Base-by-base conservation (phyloP, 2,113 vertebrate genomes). In the Herpetotheres cachinnans region DNA sequence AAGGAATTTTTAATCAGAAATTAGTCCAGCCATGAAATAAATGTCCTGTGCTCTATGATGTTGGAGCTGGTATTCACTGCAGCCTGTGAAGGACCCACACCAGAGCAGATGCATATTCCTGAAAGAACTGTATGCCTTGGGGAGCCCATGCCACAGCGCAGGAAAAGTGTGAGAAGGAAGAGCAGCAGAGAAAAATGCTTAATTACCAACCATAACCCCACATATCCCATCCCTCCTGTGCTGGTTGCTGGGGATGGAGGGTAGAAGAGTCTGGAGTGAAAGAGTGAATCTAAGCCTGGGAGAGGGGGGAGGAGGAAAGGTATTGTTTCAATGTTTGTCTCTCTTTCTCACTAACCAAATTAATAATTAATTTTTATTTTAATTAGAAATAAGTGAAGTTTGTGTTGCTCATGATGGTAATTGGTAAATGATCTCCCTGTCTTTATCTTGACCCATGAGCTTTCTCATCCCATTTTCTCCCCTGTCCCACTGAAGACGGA, bases 141-240 rank as follows among this genome's bases (percentile, higher is more conserved):
- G 13, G 10, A 17, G 3, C 6, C 8, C 19, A n/a, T 2, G 3
- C 3, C 10, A 85, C 22, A 12, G 7, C 3, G 30, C 16, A 34
- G 17, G 3, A 10, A 52, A 69, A 59, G 25, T 18, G 6, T 27
- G 54, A 87, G 24, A 87, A 81, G 34, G 17, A 76, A 54, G 9
- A 84, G 11, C 16, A 86, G 5, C 5, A 50, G 34, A 82, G 6
- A 79, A 29, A 10, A 10, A 0, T 5, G 1, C 7, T 16, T 36
- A 47, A 47, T 50, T 61, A 42, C 5, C 46, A 54, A 10, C 6
- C 7, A 16, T 22, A 47, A 82, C 8, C 3, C 3, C 16, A 32
- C 8, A 65, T 26, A 7, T 16, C 3, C 2, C 20, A 24, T 19
- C 12, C 2, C 6, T 25, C 2, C 7, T 42, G 5, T 8, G 1